Percentiles rank a stretch among this genome's conserved stretches.
Evolutionary conservation across 1,140 invertebrate species (phyloP).

Genomic region (Ceratina japonica): DNA sequence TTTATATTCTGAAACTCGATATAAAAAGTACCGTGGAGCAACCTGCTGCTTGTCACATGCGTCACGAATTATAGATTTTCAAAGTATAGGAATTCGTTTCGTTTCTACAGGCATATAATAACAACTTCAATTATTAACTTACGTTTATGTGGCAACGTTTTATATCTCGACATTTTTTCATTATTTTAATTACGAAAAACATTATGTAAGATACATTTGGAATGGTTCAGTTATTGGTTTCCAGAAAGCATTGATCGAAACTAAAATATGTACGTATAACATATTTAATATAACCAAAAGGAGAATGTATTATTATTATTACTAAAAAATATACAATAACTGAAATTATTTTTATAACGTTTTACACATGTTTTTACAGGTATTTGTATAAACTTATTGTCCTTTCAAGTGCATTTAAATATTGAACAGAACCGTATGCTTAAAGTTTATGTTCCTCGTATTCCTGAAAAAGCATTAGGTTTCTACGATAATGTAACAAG

Average conservation of each 20-base stretch:
- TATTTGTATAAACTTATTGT: no score
- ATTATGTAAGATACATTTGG: conserved; percentile 19
- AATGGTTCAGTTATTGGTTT: background rate
- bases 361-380: no score
- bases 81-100: background rate
- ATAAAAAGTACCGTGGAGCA: conserved; percentile 54
- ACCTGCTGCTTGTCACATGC: conserved; percentile 47
- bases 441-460: no score
- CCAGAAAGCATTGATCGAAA: background rate
- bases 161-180: background rate
- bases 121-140: conserved; percentile 9
- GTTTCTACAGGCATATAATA: background rate
- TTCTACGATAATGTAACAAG: no score
- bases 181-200: background rate
- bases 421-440: no score
- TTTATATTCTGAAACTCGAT: conserved; percentile 64
- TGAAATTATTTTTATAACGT: conserved; percentile 44
- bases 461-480: no score
- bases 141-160: conserved; percentile 7
- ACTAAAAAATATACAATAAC: conserved; percentile 30
- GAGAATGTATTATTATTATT: conserved; percentile 15
- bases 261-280: conserved; percentile 3
- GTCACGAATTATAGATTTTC: conserved; percentile 21
- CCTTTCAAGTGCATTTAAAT: no score
- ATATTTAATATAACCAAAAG: conserved; percentile 1